Conservation (phyloP, 2,113 vertebrate genomes). For the Budorcas taxicolor region DNA sequence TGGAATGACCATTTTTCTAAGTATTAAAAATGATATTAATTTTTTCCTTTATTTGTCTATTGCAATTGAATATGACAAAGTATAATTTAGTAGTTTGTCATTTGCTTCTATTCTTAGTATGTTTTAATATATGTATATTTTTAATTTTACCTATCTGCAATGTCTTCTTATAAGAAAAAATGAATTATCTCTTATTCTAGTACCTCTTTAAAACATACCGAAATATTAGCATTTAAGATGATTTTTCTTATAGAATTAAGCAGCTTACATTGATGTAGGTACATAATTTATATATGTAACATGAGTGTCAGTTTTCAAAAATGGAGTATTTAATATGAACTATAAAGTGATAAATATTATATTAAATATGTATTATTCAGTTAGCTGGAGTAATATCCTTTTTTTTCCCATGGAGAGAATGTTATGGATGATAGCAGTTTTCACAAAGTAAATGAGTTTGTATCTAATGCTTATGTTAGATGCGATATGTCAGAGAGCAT, state of each 20-base stretch:
- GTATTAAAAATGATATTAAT: background rate
- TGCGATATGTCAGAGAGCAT: constrained; percentile 23
- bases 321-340: background rate
- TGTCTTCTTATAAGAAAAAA: background rate
- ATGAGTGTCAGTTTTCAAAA: background rate
- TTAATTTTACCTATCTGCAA: background rate
- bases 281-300: constrained; percentile 28
- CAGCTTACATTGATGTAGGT: background rate
- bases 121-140: background rate
- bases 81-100: background rate
- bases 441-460: constrained; percentile 5
- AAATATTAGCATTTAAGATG: background rate
- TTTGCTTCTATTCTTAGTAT: background rate
- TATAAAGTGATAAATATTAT: background rate
- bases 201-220: background rate
- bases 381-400: background rate
- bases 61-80: background rate
- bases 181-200: background rate
- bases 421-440: background rate
- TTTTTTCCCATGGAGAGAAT: constrained; percentile 40
- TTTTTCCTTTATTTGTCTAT: background rate
- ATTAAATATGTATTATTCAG: constrained; percentile 15
- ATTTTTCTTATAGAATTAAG: background rate
- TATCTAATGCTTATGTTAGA: background rate
- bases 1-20: background rate